Base-by-base conservation (phyloP, 1,140 invertebrate genomes). In the Manduca sexta region DNA sequence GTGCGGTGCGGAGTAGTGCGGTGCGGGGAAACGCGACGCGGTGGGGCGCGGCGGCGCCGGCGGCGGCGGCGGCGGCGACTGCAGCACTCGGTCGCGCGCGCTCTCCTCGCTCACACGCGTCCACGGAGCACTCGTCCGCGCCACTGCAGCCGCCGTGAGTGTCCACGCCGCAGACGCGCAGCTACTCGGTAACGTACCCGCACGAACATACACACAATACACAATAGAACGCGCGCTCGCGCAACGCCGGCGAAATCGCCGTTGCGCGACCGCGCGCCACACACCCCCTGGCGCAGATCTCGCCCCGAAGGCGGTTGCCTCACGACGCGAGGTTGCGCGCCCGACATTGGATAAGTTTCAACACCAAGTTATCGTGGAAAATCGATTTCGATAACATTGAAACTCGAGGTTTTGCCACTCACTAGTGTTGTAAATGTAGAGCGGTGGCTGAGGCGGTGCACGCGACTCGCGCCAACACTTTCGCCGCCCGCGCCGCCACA, bases 121-220 rank as follows among this genome's bases (percentile, higher is more conserved):
- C 49, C 53, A 26, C 48, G 47, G 38, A 35, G 21, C 21, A 31
- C 49, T 29, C 10, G 34, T 16, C 30, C 46, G 49, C 44, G 18
- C 49, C 53, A 55, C 45, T 31, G 45, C 53, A 42, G 43, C 50
- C 42, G 45, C 47, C 54, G 58, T 58, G 43, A 57, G 57, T 58
- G 45, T 50, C 57, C 31, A 41, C 42, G 21, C 45, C 8, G 8
- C 43, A 44, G 26, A 30, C n/a, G 64, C 52, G n/a, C 60, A 49
- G 49, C 49, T 43, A 48, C 56, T 64, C 54, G 71, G 71, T 74
- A 74, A 70, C 64, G 74, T 77, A 75, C 66, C 57, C 60, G 56
- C 60, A 52, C 57, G 34, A 34, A 45, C 52, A 54, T 52, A 57
- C 56, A 40, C 58, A 37, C 44, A 43, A 42, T 18, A 10, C 35